Evolutionary conservation across 1,140 invertebrate genomes (phyloP), one percentile per base, ranked within the genome.

Genomic region (Anoplolepis gracilipes): DNA sequence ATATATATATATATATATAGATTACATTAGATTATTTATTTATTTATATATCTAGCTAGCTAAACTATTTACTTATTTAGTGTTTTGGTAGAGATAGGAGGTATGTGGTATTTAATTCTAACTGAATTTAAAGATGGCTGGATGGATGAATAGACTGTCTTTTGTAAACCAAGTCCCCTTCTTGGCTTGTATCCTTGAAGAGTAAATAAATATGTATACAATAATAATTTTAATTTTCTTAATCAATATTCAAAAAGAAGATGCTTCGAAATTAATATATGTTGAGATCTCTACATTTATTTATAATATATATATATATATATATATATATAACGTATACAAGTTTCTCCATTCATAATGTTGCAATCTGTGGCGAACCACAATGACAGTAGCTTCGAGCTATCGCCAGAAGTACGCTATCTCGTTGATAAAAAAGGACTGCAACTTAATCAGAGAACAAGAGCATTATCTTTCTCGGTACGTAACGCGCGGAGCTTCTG

Each of bases 381-480:
- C 53, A 22, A 82, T 19, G 53, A 72, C 72, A 72, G 61, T n/a
- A 65, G 46, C 28, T 72, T 13, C 70, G 49, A 19, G 36, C 49
- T 72, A 59, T 81, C 78, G 36, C 25, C 78, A 81, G 61, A 73
- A 59, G 39, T 73, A 82, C n/a, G 67, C 67, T 82, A 82, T 82
- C 78, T 59, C 67, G 49, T n/a, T 28, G 53, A 82, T 82, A 82
- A 82, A 61, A 46, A 36, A 46, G 67, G 5, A 6, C 25, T 30
- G 53, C 65, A 10, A 81, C 36, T 61, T 73, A 82, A 82, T 82
- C 78, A n/a, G n/a, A 25, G 36, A 73, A 25, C 25, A 49, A n/a
- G n/a, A n/a, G 46, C 46, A 19, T 28, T 10, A 30, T 72, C 53
- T 72, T 6, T 16, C 28, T 11, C 28, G 28, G 10, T 53, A 72